Conservation (phyloP, 92 coral and sea anemone species). For the Palythoa caribaeorum region DNA sequence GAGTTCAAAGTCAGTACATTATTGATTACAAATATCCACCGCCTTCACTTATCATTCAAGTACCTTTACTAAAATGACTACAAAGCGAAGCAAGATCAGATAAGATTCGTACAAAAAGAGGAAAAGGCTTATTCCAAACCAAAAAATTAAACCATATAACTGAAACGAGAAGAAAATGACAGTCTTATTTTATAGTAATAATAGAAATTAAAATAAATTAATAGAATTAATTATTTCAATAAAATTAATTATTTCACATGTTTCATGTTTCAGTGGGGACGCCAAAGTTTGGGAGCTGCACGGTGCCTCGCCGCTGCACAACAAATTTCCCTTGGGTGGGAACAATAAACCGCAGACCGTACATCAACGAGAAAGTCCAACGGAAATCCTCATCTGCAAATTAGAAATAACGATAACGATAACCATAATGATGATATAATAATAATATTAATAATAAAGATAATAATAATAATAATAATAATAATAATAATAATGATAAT, state of each 20-base stretch:
- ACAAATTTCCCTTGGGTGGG: conserved; percentile 47
- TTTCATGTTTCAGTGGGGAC: background rate
- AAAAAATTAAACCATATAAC: too few species aligned
- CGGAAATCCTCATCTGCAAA: conserved; percentile 86
- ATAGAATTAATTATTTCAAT: too few species aligned
- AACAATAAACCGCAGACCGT: conserved; percentile 77
- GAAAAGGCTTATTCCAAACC: too few species aligned
- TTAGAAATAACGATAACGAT: conserved; percentile 3
- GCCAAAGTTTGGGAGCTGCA: conserved; percentile 1
- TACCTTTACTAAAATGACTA: too few species aligned
- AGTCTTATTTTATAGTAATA: background rate
- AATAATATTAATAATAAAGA: background rate
- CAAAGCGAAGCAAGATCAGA: too few species aligned
- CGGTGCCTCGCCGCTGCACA: conserved; percentile 14
- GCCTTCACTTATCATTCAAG: too few species aligned
- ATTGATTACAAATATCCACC: too few species aligned
- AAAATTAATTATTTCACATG: background rate
- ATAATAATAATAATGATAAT: background rate
- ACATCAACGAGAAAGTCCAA: conserved; percentile 72
- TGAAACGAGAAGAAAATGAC: too few species aligned
- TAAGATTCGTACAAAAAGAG: too few species aligned
- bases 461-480: background rate
- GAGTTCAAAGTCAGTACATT: too few species aligned
- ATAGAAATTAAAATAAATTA: too few species aligned
- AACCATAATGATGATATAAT: background rate